A percentile compares a stretch with the other conserved stretches of the same genome.
Conservation (phyloP, 2,797 vertebrate genomes). For the Poecilia velifera region DNA sequence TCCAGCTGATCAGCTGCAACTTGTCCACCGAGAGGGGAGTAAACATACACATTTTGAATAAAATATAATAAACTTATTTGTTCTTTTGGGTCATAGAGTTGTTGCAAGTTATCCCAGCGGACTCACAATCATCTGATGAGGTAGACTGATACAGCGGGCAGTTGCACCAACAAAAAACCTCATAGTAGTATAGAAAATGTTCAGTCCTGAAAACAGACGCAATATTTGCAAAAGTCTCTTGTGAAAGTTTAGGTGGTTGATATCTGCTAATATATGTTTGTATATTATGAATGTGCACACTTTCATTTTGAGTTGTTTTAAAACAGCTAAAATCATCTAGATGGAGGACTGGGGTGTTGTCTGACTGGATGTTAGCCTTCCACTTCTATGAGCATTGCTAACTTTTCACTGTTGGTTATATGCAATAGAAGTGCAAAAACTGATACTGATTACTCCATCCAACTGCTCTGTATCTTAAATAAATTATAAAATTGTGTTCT, state of each 20-base stretch:
- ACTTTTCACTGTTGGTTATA: not conserved
- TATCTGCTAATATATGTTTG: not conserved
- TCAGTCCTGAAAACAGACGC: not conserved
- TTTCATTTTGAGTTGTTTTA: not conserved
- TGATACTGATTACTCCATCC: not conserved
- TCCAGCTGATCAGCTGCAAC: not conserved
- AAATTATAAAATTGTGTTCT: not conserved
- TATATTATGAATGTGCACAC: not conserved
- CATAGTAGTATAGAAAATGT: not conserved
- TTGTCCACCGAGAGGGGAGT: too few relatives aligned
- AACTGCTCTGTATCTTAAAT: not conserved
- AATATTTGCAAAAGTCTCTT: not conserved
- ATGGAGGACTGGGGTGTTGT: not conserved
- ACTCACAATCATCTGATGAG: too few relatives aligned
- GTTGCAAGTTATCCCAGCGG: too few relatives aligned
- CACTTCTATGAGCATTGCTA: not conserved
- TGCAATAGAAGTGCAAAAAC: not conserved
- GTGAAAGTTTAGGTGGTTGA: not conserved
- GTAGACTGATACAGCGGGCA: too few relatives aligned
- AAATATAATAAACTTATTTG: too few relatives aligned
- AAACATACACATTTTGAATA: too few relatives aligned
- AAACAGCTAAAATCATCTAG: not conserved
- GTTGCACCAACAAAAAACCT: too few relatives aligned
- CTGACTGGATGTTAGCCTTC: not conserved
- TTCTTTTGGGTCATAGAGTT: too few relatives aligned